Evolutionary conservation across 2,797 vertebrate species (phyloP).

Genomic region (Caiman crocodilus): DNA sequence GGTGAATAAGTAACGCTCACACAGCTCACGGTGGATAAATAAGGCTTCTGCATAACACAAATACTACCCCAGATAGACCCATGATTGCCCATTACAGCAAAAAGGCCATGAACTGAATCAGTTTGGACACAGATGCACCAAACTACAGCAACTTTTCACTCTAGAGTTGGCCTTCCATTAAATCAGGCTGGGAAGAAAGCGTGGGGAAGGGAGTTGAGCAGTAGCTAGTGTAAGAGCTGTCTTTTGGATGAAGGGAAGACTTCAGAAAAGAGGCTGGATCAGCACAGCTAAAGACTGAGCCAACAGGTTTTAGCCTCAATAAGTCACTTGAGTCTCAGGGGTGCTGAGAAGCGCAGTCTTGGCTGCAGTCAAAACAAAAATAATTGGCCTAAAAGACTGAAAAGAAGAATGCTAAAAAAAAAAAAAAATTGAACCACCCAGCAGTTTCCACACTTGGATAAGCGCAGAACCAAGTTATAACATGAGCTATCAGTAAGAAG

Average conservation of each 20-base stretch:
- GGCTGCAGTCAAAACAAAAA: not conserved
- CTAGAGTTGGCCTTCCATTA: not conserved
- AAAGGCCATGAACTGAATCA: not conserved
- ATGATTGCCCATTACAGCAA: not conserved
- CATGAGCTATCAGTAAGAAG: not conserved
- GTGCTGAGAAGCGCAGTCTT: not conserved
- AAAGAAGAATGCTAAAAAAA: not conserved
- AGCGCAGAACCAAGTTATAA: not conserved
- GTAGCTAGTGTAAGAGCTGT: not conserved
- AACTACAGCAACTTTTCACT: not conserved
- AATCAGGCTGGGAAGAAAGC: not conserved
- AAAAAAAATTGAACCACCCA: no score
- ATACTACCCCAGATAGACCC: not conserved
- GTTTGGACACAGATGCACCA: not conserved
- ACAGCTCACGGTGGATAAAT: not conserved
- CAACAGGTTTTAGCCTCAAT: not conserved
- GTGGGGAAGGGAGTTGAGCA: not conserved
- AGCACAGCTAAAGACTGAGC: not conserved
- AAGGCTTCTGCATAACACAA: not conserved
- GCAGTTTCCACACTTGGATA: not conserved
- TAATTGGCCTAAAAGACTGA: not conserved
- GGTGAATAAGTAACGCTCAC: not conserved
- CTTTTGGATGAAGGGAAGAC: not conserved
- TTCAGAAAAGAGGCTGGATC: not conserved
- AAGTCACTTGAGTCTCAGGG: not conserved